Percentiles rank a stretch among this genome's conserved stretches.
Evolutionary conservation across 2,888 invertebrate species (phyloP).

Genomic region (Perdita meconis): DNA sequence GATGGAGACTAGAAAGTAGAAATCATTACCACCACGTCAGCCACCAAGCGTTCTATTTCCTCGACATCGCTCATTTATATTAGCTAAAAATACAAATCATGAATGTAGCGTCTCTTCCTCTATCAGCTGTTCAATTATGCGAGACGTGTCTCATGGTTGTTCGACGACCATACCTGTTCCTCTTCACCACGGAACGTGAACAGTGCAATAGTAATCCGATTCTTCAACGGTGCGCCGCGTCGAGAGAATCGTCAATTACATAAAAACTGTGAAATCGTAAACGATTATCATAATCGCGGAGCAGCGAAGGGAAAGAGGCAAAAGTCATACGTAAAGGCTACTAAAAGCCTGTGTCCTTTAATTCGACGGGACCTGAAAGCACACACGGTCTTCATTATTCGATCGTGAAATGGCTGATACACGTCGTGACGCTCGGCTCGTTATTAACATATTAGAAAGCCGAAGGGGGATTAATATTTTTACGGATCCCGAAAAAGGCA

Average conservation of each 20-base stretch:
- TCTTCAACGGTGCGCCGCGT: background rate
- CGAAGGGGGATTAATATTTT: constrained; percentile 48
- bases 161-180: background rate
- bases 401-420: constrained; percentile 55
- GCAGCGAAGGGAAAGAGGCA: background rate
- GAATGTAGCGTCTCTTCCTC: background rate
- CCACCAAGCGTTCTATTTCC: background rate
- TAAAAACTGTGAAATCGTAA: constrained; percentile 17
- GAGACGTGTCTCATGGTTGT: constrained; percentile 11
- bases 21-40: background rate
- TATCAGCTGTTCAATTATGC: constrained; percentile 11
- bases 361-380: constrained; percentile 25
- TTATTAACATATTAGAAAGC: constrained; percentile 63
- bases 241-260: constrained; percentile 3
- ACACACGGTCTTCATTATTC: constrained; percentile 53
- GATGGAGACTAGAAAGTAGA: background rate
- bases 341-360: constrained; percentile 40
- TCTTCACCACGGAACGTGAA: background rate
- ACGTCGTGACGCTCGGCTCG: constrained; percentile 48
- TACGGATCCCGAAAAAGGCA: constrained; percentile 40
- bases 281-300: constrained; percentile 25
- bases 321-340: constrained; percentile 1
- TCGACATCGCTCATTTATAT: background rate
- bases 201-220: background rate
- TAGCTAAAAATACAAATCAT: constrained; percentile 17